A percentile compares a stretch with the other conserved stretches of the same genome.
These are phyloP conservation scores for Catamblyrhynchus diadema DNA, from an alignment of 2,797 vertebrate species.

Conservation along the genomic window DNA sequence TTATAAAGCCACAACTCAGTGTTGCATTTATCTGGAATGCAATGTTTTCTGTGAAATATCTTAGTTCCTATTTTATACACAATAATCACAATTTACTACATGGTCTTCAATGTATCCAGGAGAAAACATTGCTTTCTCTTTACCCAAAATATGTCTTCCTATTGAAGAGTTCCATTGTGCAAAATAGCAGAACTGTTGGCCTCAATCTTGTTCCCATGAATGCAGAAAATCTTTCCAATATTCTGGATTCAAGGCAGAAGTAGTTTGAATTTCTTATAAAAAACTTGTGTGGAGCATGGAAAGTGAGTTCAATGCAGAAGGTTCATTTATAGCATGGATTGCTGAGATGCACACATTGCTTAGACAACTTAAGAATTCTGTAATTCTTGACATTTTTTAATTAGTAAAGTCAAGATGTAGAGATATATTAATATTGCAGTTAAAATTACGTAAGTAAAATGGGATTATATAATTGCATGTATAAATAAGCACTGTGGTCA, in stretches of 20 bases:
- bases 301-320: background rate
- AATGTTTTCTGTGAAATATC: background rate
- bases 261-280: background rate
- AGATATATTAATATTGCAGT: background rate
- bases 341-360: background rate
- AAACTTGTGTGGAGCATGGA: background rate
- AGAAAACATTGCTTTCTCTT: background rate
- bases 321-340: background rate
- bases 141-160: background rate
- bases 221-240: background rate
- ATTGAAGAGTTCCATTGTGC: background rate
- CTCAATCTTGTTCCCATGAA: background rate
- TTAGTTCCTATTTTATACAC: background rate
- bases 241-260: background rate
- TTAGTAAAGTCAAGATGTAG: background rate
- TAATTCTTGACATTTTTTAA: background rate
- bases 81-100: background rate
- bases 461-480: background rate
- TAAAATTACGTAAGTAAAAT: background rate
- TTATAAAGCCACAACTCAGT: background rate
- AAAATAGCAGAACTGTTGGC: background rate
- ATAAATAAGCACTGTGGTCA: background rate
- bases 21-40: background rate
- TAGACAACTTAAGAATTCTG: background rate
- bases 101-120: background rate